Conservation (phyloP, 2,113 vertebrate species). For the Myiagra hebetior region DNA sequence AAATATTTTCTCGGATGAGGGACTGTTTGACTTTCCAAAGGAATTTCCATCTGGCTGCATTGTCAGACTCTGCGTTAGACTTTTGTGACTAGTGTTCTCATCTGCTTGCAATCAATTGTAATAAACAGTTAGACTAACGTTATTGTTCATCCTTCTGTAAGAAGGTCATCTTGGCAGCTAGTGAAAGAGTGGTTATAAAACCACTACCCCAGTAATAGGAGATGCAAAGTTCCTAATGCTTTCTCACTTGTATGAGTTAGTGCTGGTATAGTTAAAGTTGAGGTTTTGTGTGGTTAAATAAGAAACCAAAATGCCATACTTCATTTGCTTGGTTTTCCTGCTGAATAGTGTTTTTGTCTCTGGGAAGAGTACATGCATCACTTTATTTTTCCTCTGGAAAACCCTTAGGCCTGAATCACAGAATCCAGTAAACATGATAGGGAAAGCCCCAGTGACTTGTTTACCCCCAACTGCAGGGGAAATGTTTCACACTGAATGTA, state of each 20-base stretch:
- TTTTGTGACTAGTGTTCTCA: neutral
- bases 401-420: neutral
- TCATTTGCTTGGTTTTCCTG: neutral
- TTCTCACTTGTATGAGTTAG: neutral
- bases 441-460: neutral
- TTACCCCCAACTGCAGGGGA: neutral
- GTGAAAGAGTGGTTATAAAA: neutral
- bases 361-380: neutral
- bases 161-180: neutral
- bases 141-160: neutral
- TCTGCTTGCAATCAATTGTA: constrained; percentile 1
- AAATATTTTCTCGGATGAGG: neutral
- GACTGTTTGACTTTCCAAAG: neutral
- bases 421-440: neutral
- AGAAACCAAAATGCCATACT: neutral
- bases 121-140: neutral
- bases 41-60: neutral
- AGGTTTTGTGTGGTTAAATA: neutral
- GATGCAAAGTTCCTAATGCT: neutral
- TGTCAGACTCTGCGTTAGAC: neutral
- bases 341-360: neutral
- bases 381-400: neutral
- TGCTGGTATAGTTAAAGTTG: neutral
- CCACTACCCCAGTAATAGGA: neutral
- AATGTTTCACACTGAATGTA: neutral